Evolutionary conservation across 2,797 vertebrate genomes (phyloP).

Genomic region (Poecilia velifera): DNA sequence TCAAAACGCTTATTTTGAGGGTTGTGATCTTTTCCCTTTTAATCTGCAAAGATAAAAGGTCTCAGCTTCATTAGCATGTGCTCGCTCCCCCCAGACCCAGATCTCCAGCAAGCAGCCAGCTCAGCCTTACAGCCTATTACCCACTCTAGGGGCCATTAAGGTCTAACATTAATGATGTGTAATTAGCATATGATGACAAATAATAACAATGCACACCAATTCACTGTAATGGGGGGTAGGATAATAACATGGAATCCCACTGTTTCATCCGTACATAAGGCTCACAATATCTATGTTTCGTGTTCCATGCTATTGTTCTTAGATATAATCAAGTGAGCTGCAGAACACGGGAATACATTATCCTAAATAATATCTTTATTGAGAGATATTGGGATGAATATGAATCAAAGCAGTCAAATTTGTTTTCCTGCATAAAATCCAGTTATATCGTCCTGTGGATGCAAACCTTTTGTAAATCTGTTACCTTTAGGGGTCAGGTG

Average conservation of each 20-base stretch:
- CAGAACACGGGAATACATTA: constrained; percentile 80
- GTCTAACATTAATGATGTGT: constrained; percentile 96
- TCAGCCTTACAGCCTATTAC: constrained; percentile 88
- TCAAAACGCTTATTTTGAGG: constrained; percentile 87
- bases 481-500: constrained; percentile 38
- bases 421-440: background rate
- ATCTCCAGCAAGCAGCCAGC: constrained; percentile 77
- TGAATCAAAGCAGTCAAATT: constrained; percentile 64
- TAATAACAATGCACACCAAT: constrained; percentile 91
- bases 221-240: constrained; percentile 90
- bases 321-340: constrained; percentile 79
- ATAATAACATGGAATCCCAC: constrained; percentile 92
- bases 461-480: constrained; percentile 21
- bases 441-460: background rate
- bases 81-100: constrained; percentile 77
- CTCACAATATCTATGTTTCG: constrained; percentile 82
- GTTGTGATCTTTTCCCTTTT: constrained; percentile 89
- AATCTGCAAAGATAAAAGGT: constrained; percentile 90
- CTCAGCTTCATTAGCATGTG: constrained; percentile 86
- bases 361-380: constrained; percentile 80
- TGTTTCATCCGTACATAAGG: constrained; percentile 82
- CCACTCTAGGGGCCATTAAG: constrained; percentile 87
- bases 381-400: constrained; percentile 70
- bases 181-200: constrained; percentile 98
- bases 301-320: constrained; percentile 76